Evolutionary conservation across 1,140 invertebrate species (phyloP).

Genomic region (Venturia canescens): DNA sequence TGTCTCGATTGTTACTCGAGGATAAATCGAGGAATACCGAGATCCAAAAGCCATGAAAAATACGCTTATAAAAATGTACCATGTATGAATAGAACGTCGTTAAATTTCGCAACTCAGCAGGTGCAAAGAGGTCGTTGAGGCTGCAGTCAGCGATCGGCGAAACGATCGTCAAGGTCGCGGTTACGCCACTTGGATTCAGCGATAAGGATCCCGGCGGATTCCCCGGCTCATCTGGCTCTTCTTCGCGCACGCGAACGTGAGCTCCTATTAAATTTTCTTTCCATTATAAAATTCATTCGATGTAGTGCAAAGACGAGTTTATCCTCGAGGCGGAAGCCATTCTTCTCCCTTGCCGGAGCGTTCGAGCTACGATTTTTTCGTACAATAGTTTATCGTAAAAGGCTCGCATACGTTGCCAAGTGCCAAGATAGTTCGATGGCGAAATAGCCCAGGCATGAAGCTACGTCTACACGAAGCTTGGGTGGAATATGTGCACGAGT

Average conservation of each 20-base stretch:
- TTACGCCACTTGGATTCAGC: constrained; percentile 57
- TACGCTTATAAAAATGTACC: background rate
- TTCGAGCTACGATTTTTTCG: no score
- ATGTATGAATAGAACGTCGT: background rate
- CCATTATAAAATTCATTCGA: background rate
- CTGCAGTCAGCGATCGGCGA: constrained; percentile 20
- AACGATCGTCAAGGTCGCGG: constrained; percentile 62
- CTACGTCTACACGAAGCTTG: no score
- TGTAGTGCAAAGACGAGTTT: background rate
- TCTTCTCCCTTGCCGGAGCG: background rate
- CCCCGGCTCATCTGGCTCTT: constrained; percentile 41
- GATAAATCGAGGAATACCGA: background rate
- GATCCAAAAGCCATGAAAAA: background rate
- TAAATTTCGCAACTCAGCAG: constrained; percentile 31
- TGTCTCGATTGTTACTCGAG: no score
- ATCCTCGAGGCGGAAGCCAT: background rate
- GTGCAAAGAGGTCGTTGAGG: constrained; percentile 58
- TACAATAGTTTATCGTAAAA: no score
- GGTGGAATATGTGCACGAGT: no score
- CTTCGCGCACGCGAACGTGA: background rate
- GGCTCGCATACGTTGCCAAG: no score
- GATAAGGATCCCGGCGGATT: constrained; percentile 59
- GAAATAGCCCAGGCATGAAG: no score
- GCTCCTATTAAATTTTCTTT: background rate
- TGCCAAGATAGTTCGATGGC: no score